These are phyloP conservation scores for Sebastes ruberrimus DNA, from an alignment of 2,797 vertebrate genomes.

Conservation along the genomic window DNA sequence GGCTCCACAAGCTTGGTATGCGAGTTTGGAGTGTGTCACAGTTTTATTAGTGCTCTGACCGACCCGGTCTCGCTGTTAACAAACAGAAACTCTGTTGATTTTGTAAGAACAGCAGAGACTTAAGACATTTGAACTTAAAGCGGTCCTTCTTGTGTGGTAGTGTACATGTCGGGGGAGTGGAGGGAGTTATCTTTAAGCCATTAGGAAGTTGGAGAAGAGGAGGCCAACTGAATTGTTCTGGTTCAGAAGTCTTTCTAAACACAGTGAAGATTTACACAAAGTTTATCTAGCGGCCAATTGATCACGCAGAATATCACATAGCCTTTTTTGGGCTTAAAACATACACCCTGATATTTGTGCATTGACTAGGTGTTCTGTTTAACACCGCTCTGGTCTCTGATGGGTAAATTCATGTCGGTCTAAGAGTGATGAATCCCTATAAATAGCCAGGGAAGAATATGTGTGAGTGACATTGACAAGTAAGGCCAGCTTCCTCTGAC, in stretches of 20 bases:
- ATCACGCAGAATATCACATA: slow-evolving; percentile 71
- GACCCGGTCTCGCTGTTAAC: not conserved
- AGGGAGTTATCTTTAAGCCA: slow-evolving; percentile 9
- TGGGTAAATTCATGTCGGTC: slow-evolving; percentile 51
- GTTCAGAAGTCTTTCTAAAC: slow-evolving; percentile 75
- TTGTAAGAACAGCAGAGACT: not conserved
- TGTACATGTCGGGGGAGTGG: not conserved
- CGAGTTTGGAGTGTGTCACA: not conserved
- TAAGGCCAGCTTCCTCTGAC: not conserved
- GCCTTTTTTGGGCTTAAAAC: slow-evolving; percentile 81
- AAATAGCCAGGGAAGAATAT: slow-evolving; percentile 35
- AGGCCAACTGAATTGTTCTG: slow-evolving; percentile 53
- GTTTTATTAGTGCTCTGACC: not conserved
- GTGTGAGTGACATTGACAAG: slow-evolving; percentile 27
- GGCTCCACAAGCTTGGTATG: not conserved
- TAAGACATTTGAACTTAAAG: not conserved
- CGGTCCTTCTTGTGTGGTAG: not conserved
- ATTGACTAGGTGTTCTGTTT: slow-evolving; percentile 60
- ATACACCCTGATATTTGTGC: slow-evolving; percentile 62
- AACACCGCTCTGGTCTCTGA: slow-evolving; percentile 54
- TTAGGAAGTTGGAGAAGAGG: slow-evolving; percentile 18
- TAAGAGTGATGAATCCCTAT: slow-evolving; percentile 24
- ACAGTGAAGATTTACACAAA: slow-evolving; percentile 74
- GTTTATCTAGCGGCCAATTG: slow-evolving; percentile 73
- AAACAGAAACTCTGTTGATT: slow-evolving; percentile 5